Base-by-base conservation (phyloP, 2,797 vertebrate species). In the Coregonus ussuriensis region DNA sequence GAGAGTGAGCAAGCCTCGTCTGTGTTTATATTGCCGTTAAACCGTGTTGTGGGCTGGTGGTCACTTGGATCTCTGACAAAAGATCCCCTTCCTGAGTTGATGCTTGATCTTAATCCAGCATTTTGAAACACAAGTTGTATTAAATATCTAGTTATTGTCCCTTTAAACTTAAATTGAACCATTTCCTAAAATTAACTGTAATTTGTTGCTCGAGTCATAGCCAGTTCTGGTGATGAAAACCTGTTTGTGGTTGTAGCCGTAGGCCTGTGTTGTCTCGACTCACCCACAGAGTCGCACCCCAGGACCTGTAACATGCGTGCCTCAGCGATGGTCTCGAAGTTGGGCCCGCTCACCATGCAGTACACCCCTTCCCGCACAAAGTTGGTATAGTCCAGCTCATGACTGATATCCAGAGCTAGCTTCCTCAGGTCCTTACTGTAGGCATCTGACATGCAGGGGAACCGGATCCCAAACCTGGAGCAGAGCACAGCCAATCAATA, bases 291-390 rank as follows among this genome's bases (percentile, higher is more conserved):
- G 80, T 93, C 93, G 0, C 91, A 91, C 74, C 93, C 93, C 14
- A 94, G 85, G 35, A 91, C 82, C 68, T 84, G 88, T 78, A 94
- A 89, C 91, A 94, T 92, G 15, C 90, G 81, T 25, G 93, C 92
- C 82, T 94, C 93, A 6, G 94, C 93, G 0, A 93, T 87, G 52
- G 93, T 94, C 82, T 94, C 93, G 29, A 94, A 94, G 87, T 92
- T 93, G 0, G 93, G 93, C 21, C 93, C 93, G 79, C 92, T 92
- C 76, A 93, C 92, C 93, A 94, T 94, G 70, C 92, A 94, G 84
- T 93, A 94, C 0, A 94, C 92, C 0, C 94, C 94, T 18, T 94
- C 92, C 3, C 78, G 85, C 52, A 94, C 75, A 69, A 91, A 91
- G 63, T 89, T 81, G 0, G 85, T 86, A 83, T 88, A 93, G 51